Evolutionary conservation across 64 coral and sea anemone genomes (phyloP).

Genomic region (Acropora yongei): DNA sequence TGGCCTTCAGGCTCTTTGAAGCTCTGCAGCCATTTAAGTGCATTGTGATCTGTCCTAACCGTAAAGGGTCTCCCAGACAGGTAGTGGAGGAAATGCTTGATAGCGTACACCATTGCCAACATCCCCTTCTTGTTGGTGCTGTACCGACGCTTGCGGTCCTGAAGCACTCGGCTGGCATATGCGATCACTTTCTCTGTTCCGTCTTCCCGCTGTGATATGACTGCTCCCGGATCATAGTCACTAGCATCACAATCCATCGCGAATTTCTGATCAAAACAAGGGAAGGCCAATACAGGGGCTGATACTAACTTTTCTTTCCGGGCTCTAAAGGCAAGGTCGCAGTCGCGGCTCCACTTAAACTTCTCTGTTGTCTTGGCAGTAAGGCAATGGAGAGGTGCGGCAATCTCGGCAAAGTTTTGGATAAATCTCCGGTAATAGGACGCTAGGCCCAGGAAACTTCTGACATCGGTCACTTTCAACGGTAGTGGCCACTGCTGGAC

Average conservation of each 20-base stretch:
- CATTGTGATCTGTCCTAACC: constrained; percentile 42
- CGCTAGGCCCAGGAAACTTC: constrained; percentile 11
- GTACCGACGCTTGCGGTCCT: not conserved
- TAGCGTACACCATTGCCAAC: constrained; percentile 37
- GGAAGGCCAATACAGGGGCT: not conserved
- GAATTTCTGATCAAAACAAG: no score
- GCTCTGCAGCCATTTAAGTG: constrained; percentile 43
- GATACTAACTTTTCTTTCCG: constrained; percentile 12
- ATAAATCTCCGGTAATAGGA: constrained; percentile 42
- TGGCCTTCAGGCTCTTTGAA: constrained; percentile 41
- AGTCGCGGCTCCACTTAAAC: no score
- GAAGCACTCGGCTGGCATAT: constrained; percentile 13
- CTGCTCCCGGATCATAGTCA: not conserved
- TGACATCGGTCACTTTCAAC: not conserved
- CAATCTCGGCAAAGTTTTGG: not conserved
- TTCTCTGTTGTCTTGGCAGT: not conserved
- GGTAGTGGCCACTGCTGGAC: no score
- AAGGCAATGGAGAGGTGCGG: not conserved
- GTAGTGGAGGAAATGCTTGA: constrained; percentile 46
- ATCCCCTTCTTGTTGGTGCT: constrained; percentile 26
- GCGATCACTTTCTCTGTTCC: not conserved
- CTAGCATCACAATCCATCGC: constrained; percentile 4
- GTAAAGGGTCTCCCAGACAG: constrained; percentile 25
- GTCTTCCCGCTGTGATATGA: not conserved
- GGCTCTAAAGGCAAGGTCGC: no score